A percentile compares a stretch with the other conserved stretches of the same genome.
Conservation (phyloP, 1,140 invertebrate species). For the Dysdera silvatica region DNA sequence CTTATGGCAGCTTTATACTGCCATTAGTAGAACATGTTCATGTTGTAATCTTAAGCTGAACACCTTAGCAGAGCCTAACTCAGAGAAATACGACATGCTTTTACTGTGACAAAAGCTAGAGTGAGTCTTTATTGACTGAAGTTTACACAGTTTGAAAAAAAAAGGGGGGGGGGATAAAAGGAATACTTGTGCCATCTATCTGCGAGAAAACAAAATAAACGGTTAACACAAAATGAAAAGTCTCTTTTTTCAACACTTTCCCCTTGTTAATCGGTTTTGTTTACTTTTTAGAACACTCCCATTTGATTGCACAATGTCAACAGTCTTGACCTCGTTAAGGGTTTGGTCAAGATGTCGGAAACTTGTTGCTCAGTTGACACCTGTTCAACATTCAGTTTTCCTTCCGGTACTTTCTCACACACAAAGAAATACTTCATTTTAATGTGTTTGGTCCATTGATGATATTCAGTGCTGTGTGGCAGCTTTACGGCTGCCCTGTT, state of each 20-base stretch:
- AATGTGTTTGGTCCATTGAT: slow-evolving; percentile 44
- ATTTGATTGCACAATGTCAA: background rate
- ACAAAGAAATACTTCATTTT: slow-evolving; percentile 41
- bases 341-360: background rate
- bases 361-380: background rate
- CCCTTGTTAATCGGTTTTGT: background rate
- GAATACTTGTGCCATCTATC: too few species aligned
- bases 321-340: background rate
- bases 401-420: slow-evolving; percentile 30
- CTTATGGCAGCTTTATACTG: too few species aligned
- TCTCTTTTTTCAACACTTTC: slow-evolving; percentile 4
- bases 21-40: too few species aligned
- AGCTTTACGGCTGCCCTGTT: slow-evolving; percentile 39
- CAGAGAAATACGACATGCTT: too few species aligned
- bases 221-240: too few species aligned
- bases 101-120: too few species aligned
- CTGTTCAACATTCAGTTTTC: background rate
- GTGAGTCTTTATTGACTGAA: too few species aligned
- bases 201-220: too few species aligned
- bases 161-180: too few species aligned
- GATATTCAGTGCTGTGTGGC: slow-evolving; percentile 43
- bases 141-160: too few species aligned
- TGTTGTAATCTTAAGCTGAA: too few species aligned
- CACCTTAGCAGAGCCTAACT: too few species aligned
- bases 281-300: background rate